Percentiles rank a stretch among this genome's conserved stretches.
Evolutionary conservation across 2,113 vertebrate genomes (phyloP).

Genomic region (Tupaia tana): DNA sequence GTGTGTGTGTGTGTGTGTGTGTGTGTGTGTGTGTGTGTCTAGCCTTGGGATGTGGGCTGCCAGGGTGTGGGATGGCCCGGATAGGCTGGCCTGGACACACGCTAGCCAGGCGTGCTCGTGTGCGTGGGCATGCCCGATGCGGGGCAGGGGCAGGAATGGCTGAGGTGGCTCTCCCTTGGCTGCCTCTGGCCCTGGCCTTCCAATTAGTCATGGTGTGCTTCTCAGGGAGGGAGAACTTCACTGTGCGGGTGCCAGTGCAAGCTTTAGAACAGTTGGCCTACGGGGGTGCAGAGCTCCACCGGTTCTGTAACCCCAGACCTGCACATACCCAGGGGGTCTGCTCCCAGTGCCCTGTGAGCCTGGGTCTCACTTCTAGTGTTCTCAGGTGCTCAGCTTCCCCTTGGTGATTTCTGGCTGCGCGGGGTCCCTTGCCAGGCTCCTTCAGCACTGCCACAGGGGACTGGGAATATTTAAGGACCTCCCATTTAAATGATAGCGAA

Average conservation of each 20-base stretch:
- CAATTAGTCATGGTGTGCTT: accelerated
- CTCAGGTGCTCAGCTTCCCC: neutral
- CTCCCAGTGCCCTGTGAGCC: too few relatives aligned
- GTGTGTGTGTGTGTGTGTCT: too few relatives aligned
- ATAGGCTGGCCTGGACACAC: too few relatives aligned
- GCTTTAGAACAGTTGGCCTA: neutral
- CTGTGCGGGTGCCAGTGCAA: neutral
- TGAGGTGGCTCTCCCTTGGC: neutral
- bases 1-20: neutral
- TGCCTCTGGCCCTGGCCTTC: neutral
- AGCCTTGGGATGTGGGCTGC: too few relatives aligned
- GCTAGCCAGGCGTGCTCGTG: neutral
- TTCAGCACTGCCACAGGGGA: neutral
- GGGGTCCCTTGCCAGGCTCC: neutral
- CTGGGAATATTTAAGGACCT: neutral
- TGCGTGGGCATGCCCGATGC: neutral
- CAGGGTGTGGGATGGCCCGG: too few relatives aligned
- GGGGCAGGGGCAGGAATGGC: neutral
- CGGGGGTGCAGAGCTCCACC: too few relatives aligned
- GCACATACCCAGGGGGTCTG: too few relatives aligned
- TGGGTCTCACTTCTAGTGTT: neutral
- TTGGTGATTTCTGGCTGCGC: neutral
- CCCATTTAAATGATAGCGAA: conserved; percentile 83
- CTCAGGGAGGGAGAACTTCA: neutral
- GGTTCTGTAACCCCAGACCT: neutral